Conservation (phyloP, 2,113 vertebrate species). For the Danio rerio region DNA sequence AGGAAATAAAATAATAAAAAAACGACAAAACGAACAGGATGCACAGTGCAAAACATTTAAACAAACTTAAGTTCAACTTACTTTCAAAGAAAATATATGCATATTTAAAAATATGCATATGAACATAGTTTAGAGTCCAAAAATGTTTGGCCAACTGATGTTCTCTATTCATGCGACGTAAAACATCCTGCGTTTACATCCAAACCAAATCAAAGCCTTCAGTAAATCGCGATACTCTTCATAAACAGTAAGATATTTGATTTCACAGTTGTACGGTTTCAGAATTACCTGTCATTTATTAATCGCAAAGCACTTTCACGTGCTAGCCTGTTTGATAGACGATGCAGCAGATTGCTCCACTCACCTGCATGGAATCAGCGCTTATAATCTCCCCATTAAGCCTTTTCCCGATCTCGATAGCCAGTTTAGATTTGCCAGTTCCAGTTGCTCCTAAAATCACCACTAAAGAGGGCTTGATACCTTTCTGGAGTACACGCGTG, state of each 20-base stretch:
- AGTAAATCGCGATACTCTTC: not conserved
- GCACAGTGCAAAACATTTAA: not conserved
- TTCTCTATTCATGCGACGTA: not conserved
- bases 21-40: not conserved
- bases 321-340: not conserved
- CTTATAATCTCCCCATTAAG: slow-evolving; percentile 89
- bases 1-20: not conserved
- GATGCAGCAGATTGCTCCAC: slow-evolving; percentile 21
- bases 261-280: not conserved
- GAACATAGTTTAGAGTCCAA: not conserved
- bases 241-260: not conserved
- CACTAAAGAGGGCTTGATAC: slow-evolving; percentile 76
- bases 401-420: slow-evolving; percentile 84
- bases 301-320: slow-evolving; percentile 19
- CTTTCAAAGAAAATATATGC: not conserved
- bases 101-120: not conserved
- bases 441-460: slow-evolving; percentile 92
- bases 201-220: not conserved
- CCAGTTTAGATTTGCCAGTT: slow-evolving; percentile 90
- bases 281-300: slow-evolving; percentile 11
- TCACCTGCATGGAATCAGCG: slow-evolving; percentile 96
- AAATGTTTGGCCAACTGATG: not conserved
- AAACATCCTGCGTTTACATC: not conserved
- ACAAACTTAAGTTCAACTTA: not conserved
- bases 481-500: slow-evolving; percentile 62